These are phyloP conservation scores for Ginglymostoma cirratum DNA, from an alignment of 2,113 vertebrate species.

Conservation along the genomic window DNA sequence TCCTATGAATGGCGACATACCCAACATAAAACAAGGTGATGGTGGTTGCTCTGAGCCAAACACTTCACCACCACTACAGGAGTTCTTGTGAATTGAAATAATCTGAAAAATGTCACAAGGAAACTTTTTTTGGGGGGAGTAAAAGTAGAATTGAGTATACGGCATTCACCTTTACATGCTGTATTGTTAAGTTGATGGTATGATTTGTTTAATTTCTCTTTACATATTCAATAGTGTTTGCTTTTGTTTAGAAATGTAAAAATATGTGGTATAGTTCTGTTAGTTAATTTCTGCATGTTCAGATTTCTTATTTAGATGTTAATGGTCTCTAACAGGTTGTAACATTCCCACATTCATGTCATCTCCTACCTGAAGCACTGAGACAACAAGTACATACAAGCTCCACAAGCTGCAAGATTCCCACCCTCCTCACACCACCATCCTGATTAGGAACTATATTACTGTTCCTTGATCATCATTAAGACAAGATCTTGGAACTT, in stretches of 20 bases:
- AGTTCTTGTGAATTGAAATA: not conserved
- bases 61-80: not conserved
- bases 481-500: not conserved
- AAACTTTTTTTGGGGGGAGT: too few relatives aligned
- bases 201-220: too few relatives aligned
- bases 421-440: not conserved
- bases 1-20: not conserved
- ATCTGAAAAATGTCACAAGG: too few relatives aligned
- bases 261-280: too few relatives aligned
- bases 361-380: not conserved
- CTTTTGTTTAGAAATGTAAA: too few relatives aligned
- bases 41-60: not conserved
- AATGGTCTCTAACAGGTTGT: too few relatives aligned
- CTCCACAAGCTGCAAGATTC: not conserved
- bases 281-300: too few relatives aligned
- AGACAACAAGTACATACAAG: not conserved
- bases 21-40: not conserved
- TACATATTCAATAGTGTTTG: too few relatives aligned
- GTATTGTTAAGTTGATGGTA: too few relatives aligned
- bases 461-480: not conserved
- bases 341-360: not conserved
- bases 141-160: too few relatives aligned
- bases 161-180: too few relatives aligned
- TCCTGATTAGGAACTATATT: not conserved
- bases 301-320: too few relatives aligned